These are phyloP conservation scores for Aldabrachelys gigantea DNA, from an alignment of 2,113 vertebrate species.

Conservation along the genomic window DNA sequence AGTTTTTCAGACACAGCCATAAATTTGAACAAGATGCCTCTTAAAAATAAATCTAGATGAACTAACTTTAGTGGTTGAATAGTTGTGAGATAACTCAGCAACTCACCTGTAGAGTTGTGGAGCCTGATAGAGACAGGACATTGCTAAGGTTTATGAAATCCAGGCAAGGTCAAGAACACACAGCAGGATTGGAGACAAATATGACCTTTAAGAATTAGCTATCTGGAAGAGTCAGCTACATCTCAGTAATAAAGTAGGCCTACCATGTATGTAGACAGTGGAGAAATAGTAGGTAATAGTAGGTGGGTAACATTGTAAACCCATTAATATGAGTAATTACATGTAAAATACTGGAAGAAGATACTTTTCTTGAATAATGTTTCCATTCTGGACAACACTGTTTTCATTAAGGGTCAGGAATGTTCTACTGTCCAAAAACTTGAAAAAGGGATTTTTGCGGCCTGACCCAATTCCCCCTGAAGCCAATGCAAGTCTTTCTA, in stretches of 20 bases:
- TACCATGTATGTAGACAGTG: neutral
- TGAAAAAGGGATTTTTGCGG: neutral
- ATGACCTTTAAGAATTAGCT: neutral
- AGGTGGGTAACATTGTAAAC: neutral
- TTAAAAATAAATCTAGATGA: neutral
- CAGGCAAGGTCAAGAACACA: neutral
- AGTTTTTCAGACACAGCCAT: neutral
- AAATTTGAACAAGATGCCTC: neutral
- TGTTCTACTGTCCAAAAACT: neutral
- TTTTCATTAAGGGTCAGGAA: neutral
- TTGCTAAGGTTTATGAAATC: neutral
- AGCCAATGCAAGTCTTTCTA: neutral
- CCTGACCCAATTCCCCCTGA: neutral
- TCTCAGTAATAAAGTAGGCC: neutral
- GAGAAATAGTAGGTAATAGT: neutral
- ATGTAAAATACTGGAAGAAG: neutral
- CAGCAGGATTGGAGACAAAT: neutral
- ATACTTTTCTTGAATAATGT: neutral
- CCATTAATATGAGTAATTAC: slow-evolving; percentile 21
- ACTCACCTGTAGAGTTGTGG: neutral
- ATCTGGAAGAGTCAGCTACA: neutral
- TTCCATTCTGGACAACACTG: neutral
- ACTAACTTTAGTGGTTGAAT: neutral
- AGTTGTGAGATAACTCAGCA: neutral
- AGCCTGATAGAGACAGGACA: neutral